These are phyloP conservation scores for Manacus vitellinus DNA, from an alignment of 2,113 vertebrate species.

Conservation along the genomic window DNA sequence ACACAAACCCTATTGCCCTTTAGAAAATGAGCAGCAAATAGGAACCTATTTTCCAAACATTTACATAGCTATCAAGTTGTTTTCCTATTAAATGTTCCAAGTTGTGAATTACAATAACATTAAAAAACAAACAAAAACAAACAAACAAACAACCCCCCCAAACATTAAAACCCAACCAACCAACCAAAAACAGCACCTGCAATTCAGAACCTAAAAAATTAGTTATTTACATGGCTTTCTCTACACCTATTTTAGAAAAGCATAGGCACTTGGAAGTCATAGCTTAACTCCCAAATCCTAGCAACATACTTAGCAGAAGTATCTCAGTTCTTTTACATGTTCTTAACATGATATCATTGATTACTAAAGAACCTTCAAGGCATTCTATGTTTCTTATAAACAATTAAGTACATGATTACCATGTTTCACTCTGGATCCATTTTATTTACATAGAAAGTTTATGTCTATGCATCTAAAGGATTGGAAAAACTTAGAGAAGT, in stretches of 20 bases:
- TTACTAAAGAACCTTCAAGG: neutral
- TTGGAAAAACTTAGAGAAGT: neutral
- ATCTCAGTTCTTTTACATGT: neutral
- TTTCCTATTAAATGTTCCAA: neutral
- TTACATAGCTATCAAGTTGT: neutral
- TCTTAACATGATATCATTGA: neutral
- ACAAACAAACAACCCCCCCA: too few relatives aligned
- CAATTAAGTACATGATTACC: fast-evolving
- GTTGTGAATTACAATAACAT: too few relatives aligned
- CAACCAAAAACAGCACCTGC: too few relatives aligned
- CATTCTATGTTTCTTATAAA: neutral
- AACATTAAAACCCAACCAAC: too few relatives aligned
- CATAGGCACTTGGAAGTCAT: neutral
- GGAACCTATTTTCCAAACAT: neutral
- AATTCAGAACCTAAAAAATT: neutral
- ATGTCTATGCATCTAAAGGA: neutral
- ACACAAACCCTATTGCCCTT: neutral
- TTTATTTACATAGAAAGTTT: neutral
- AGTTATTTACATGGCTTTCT: neutral
- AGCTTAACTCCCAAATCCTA: neutral
- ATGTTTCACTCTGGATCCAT: neutral
- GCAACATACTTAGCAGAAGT: neutral
- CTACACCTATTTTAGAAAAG: neutral
- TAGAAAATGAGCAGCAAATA: neutral
- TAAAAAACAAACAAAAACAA: neutral